Conservation (phyloP, 2,113 vertebrate genomes). For the Gavialis gangeticus region DNA sequence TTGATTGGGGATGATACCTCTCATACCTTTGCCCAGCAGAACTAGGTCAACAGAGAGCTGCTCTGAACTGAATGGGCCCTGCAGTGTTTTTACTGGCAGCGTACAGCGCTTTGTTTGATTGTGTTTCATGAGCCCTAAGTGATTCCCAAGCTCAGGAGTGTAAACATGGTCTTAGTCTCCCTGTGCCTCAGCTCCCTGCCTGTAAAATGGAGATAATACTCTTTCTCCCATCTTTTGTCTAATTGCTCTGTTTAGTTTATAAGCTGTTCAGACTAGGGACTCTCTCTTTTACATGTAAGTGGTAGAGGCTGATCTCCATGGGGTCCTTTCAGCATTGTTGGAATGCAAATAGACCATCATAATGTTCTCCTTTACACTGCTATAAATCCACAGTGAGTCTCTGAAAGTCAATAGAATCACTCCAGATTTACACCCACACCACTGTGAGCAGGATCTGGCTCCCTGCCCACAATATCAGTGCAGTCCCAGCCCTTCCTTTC, state of each 20-base stretch:
- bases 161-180: neutral
- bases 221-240: neutral
- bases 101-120: too few species aligned
- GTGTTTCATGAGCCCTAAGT: too few species aligned
- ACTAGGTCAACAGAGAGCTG: neutral
- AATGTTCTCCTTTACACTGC: neutral
- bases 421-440: neutral
- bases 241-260: neutral
- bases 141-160: neutral
- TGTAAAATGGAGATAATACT: neutral
- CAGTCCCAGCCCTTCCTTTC: neutral
- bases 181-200: neutral
- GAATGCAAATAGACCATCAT: neutral
- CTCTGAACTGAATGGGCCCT: too few species aligned
- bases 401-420: neutral
- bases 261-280: neutral
- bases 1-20: neutral
- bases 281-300: accelerated
- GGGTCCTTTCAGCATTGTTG: neutral
- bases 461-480: neutral
- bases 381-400: neutral
- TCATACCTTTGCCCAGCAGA: neutral
- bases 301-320: neutral
- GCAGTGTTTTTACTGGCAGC: too few species aligned
- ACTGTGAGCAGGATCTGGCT: neutral